Conservation (phyloP, 2,888 invertebrate genomes). For the Diaprepes abbreviatus region DNA sequence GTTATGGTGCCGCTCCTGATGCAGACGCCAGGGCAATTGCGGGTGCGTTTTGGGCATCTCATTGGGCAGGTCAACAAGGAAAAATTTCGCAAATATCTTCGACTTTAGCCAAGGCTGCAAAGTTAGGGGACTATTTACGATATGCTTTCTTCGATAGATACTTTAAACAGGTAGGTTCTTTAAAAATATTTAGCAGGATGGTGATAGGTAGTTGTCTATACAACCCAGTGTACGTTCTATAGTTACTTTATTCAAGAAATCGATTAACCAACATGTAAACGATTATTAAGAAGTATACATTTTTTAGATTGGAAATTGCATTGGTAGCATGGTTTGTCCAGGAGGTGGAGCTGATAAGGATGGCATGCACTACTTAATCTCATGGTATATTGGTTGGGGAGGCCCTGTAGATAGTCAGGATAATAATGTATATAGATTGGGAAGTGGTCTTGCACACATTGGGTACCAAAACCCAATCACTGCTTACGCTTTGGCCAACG, state of each 20-base stretch:
- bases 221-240: too few relatives aligned
- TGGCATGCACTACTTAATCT: slow-evolving; percentile 53
- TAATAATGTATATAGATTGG: slow-evolving; percentile 53
- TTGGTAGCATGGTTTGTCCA: slow-evolving; percentile 49
- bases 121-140: slow-evolving; percentile 53
- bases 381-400: slow-evolving; percentile 56
- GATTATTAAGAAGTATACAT: too few relatives aligned
- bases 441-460: slow-evolving; percentile 53
- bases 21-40: slow-evolving; percentile 54
- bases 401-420: slow-evolving; percentile 46
- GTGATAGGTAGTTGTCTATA: too few relatives aligned
- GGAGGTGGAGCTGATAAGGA: slow-evolving; percentile 52
- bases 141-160: slow-evolving; percentile 55
- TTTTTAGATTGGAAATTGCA: slow-evolving; percentile 53
- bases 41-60: slow-evolving; percentile 53
- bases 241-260: too few relatives aligned
- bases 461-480: slow-evolving; percentile 55
- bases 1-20: slow-evolving; percentile 53
- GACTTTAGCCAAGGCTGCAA: slow-evolving; percentile 51
- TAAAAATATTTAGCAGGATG: too few relatives aligned
- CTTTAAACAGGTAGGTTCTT: slow-evolving; percentile 53
- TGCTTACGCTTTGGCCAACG: slow-evolving; percentile 51
- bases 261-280: too few relatives aligned
- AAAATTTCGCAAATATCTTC: slow-evolving; percentile 38
- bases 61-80: slow-evolving; percentile 51